Evolutionary conservation across 2,113 vertebrate genomes (phyloP), one percentile per base, ranked within the genome.

Genomic region (Sturnus vulgaris): DNA sequence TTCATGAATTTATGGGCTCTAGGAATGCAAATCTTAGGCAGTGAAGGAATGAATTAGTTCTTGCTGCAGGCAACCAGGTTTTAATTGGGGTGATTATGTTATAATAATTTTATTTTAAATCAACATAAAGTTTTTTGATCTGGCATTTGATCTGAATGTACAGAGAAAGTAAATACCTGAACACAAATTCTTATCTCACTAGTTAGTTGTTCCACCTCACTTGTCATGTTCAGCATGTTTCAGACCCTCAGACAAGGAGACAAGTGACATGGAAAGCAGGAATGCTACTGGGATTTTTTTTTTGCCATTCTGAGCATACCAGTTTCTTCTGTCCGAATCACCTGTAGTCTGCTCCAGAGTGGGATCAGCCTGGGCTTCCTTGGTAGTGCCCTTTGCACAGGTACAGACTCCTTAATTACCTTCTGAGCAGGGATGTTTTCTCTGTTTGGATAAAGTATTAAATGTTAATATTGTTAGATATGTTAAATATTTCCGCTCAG

Each of bases 221-320:
- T 76, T 42, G 16, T 64, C 40, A 31, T 0, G 2, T 82, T 90
- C 25, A 20, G 15, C 0, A 0, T 63, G 11, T 92, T 59, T 27
- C 39, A 75, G 25, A 65, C 17, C 4, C 35, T 57, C 65, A 28
- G 42, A 49, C 16, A 49, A 52, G 37, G 46, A 70, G 8, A 40
- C 12, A 49, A 61, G 23, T 1, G 5, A 35, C 0, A 0, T 65
- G n/a, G 40, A 31, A 90, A 53, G n/a, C 18, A 23, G 40, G 40
- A 69, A 28, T 42, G 12, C 30, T 37, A 14, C 9, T 9, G 40
- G 15, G 5, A 46, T 76, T 15, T 5, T 39, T 86, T 86, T 91
- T 91, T 55, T 77, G 40, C 15, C 1, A 0, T 63, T 63, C 17
- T 47, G 40, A 72, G 68, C 3, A 3, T 69, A 47, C 9, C 1